Base-by-base conservation (phyloP, 2,113 vertebrate genomes). In the Isurus oxyrinchus region DNA sequence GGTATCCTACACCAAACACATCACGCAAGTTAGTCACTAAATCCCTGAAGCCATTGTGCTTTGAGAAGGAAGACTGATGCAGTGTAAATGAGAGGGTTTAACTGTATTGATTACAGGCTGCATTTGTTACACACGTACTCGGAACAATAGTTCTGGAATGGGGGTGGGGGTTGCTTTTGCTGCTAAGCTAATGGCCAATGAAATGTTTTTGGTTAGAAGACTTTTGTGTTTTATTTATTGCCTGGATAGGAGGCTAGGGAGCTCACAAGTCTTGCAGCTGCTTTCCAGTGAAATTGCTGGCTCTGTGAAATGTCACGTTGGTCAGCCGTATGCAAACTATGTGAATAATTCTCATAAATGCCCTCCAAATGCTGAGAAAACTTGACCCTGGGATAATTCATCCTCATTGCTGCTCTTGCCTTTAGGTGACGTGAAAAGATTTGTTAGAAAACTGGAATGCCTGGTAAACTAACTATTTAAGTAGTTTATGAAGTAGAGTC, bases 271-370 rank as follows among this genome's bases (percentile, higher is more conserved):
- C 57, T 94, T 94, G 97, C 97, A 97, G 97, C 97, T 98, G 97
- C 96, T 98, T 96, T 97, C 97, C 86, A 53, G 44, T 90, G 96
- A 97, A 97, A 97, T 97, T 97, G 97, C 97, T 97, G 96, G 96
- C 97, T 97, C 96, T 0, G 0, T 96, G 97, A 97, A 97, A 97
- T 97, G 96, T 97, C 96, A 96, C 97, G 96, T 96, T 96, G 96
- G 97, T 97, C 97, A 97, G 96, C 96, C 97, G 97, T 97, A 97
- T 97, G 96, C 96, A 97, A 97, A 97, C 97, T 97, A 97, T 98
- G 97, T 96, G 96, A 98, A 97, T 97, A 97, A 97, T 98, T 97
- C 95, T 97, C 96, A 97, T 97, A 97, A 0, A 96, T 97, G 97
- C 97, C 97, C 97, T 97, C 96, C 97, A 96, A 96, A 96, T 97